phyloP scores from a whole-genome alignment of 2,113 vertebrate genomes.

The Mustelus asterias region DNA sequence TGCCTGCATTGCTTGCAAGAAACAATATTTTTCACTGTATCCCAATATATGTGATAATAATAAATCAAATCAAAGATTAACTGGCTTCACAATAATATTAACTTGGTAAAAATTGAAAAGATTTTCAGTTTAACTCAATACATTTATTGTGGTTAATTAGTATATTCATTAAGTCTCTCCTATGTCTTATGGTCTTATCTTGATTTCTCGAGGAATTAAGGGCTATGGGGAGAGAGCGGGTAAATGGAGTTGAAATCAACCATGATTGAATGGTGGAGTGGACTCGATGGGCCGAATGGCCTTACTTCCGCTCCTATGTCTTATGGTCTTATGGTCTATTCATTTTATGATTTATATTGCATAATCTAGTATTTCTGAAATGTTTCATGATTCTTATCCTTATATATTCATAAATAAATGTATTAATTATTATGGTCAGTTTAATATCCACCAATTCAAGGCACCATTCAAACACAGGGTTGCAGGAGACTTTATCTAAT shows the following conservation, averaged over 20 bases:
- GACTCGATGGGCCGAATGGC: too few species aligned
- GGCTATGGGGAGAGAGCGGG: too few species aligned
- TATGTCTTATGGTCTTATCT: too few species aligned
- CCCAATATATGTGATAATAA: too few species aligned
- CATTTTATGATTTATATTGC: neutral
- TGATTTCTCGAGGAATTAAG: too few species aligned
- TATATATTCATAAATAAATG: neutral
- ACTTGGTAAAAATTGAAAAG: neutral
- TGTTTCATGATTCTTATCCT: neutral
- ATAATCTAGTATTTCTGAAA: neutral
- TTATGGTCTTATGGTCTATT: too few species aligned
- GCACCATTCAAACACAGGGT: neutral
- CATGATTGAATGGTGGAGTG: too few species aligned
- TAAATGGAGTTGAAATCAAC: too few species aligned
- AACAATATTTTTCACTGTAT: too few species aligned
- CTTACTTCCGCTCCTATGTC: too few species aligned
- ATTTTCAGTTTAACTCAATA: neutral
- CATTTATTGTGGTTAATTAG: neutral
- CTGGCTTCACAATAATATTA: neutral
- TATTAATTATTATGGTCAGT: slow-evolving; percentile 1
- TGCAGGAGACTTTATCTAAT: neutral
- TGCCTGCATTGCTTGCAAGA: too few species aligned
- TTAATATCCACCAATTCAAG: slow-evolving; percentile 5
- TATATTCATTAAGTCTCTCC: neutral
- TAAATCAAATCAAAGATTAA: neutral